Evolutionary conservation across 64 coral and sea anemone species (phyloP).

Genomic region (Orbicella faveolata): DNA sequence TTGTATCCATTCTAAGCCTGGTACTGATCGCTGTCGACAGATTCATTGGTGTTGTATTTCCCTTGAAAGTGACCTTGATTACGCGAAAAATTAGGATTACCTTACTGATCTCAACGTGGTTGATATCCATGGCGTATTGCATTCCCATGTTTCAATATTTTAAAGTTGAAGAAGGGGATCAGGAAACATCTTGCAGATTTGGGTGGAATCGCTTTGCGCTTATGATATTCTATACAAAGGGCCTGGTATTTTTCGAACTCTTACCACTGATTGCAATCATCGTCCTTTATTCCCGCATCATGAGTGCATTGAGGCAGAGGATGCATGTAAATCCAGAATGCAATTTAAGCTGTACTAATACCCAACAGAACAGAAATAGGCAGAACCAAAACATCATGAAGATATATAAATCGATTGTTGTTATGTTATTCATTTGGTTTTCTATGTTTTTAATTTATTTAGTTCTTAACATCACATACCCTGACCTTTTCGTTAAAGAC

Average conservation of each 20-base stretch:
- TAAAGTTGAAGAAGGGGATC: not conserved
- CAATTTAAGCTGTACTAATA: not conserved
- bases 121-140: not conserved
- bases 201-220: not conserved
- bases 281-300: not conserved
- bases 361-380: not conserved
- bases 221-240: not conserved
- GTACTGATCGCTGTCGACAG: constrained; percentile 14
- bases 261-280: not conserved
- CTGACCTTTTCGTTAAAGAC: constrained; percentile 4
- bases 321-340: not conserved
- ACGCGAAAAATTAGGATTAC: not conserved
- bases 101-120: not conserved
- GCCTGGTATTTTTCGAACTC: not conserved
- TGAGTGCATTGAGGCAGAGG: not conserved
- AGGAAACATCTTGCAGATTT: not conserved
- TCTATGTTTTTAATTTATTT: not conserved
- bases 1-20: not conserved
- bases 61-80: not conserved
- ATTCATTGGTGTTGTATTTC: not conserved
- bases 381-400: not conserved
- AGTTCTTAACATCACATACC: not conserved
- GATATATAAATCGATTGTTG: not conserved
- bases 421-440: not conserved
- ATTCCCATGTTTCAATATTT: not conserved